Evolutionary conservation across 2,797 vertebrate genomes (phyloP).

Genomic region (Bovichtus diacanthus): DNA sequence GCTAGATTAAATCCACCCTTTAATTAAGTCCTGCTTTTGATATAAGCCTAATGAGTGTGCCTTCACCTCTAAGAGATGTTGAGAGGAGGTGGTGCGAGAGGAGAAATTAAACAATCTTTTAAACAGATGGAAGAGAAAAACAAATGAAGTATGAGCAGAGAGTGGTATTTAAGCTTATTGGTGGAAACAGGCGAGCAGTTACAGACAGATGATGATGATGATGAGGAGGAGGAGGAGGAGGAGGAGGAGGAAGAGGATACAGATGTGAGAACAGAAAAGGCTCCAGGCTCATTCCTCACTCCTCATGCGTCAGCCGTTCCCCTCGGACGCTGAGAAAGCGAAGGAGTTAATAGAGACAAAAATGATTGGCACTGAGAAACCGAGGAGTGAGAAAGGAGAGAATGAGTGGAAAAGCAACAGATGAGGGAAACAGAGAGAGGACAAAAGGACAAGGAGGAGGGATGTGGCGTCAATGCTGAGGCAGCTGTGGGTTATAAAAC

Average conservation of each 20-base stretch:
- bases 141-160: background rate
- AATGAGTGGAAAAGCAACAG: background rate
- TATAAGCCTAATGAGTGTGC: conserved; percentile 3
- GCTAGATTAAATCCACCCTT: background rate
- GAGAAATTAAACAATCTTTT: background rate
- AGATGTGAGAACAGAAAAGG: conserved; percentile 20
- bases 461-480: background rate
- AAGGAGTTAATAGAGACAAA: background rate
- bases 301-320: background rate
- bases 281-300: conserved; percentile 3
- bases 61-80: background rate
- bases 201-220: conserved; percentile 27
- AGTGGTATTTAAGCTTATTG: background rate
- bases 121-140: background rate
- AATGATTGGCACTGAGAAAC: background rate
- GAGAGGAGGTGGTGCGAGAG: background rate
- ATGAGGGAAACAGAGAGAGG: background rate
- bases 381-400: background rate
- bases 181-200: background rate
- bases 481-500: conserved; percentile 27
- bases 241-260: conserved; percentile 24
- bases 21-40: conserved; percentile 13
- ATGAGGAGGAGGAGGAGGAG: no score
- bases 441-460: background rate
- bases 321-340: background rate